Evolutionary conservation across 2,113 vertebrate genomes (phyloP).

Genomic region (Cyrtonyx montezumae): DNA sequence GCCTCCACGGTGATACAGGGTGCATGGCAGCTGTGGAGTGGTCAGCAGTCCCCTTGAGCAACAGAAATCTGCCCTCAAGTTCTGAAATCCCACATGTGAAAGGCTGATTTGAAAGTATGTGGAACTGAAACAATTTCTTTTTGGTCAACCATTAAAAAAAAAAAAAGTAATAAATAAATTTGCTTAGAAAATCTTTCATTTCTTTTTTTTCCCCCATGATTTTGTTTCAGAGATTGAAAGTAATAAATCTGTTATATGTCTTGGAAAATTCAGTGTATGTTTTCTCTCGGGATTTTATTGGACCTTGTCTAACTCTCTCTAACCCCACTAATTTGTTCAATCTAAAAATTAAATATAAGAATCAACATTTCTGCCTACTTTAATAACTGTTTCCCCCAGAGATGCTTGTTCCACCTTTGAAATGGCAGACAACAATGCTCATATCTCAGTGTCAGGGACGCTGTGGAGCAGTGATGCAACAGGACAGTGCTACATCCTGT

Average conservation of each 20-base stretch:
- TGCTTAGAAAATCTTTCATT: neutral
- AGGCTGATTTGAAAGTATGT: neutral
- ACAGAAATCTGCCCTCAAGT: neutral
- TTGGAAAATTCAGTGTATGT: neutral
- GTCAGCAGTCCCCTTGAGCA: neutral
- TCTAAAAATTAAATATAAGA: neutral
- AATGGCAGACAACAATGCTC: neutral
- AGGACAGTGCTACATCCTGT: neutral
- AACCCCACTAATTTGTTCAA: neutral
- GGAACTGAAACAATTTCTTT: neutral
- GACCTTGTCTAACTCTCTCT: neutral
- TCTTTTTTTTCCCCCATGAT: neutral
- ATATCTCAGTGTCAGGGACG: neutral
- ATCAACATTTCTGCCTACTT: neutral
- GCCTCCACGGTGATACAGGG: fast-evolving
- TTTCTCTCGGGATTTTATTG: neutral
- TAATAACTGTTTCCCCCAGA: neutral
- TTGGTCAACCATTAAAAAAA: neutral
- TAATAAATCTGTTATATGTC: neutral
- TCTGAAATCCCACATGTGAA: neutral
- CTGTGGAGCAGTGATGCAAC: neutral
- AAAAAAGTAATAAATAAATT: neutral
- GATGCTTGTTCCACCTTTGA: neutral
- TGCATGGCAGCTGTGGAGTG: fast-evolving
- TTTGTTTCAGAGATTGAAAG: neutral